Evolutionary conservation across 2,888 invertebrate genomes (phyloP), one percentile per base, ranked within the genome.

Genomic region (Drosophila paracracens): DNA sequence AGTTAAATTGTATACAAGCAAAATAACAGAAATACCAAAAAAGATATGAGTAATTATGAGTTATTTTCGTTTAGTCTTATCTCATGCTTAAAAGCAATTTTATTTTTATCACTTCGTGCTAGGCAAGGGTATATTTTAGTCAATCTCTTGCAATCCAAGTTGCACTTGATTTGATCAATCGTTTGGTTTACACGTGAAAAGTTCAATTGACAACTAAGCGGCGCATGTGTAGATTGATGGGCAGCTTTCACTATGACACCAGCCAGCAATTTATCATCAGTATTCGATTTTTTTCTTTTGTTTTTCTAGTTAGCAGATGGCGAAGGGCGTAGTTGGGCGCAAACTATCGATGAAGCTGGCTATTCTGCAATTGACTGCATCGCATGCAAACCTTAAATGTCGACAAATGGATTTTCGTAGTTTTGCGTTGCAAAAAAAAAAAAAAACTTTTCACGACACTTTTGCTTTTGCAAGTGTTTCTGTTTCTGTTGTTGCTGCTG

Each of bases 381-480:
- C 72, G 79, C 82, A 85, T 85, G 85, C 89, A 88, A 86, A 89
- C 76, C 77, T 76, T 75, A 77, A 90, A 82, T 88, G 80, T 74
- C 83, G 80, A 85, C 79, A 87, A 87, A 87, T 90, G 87, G 76
- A 88, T 87, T 90, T 90, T 79, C 71, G 76, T 77, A 86, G 89
- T 89, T 81, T 67, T 61, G 25, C 25, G 8, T 58, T 38, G 68
- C 78, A 75, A 50, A 86, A 79, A 86, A 79, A 52, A 66, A 66
- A 65, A 57, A 56, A 67, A 82, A 81, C 63, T 82, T 83, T 76
- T 54, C 38, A 27, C 64, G 67, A 79, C 71, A 76, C 62, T 80
- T 70, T 72, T 67, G 43, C 62, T 53, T 62, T 46, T 31, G 51
- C 25, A 38, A 38, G 27, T 36, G 53, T 63, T 67, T 38, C 13